These are phyloP conservation scores for Drosophila maculinotata DNA, from an alignment of 2,888 invertebrate species.

Conservation along the genomic window DNA sequence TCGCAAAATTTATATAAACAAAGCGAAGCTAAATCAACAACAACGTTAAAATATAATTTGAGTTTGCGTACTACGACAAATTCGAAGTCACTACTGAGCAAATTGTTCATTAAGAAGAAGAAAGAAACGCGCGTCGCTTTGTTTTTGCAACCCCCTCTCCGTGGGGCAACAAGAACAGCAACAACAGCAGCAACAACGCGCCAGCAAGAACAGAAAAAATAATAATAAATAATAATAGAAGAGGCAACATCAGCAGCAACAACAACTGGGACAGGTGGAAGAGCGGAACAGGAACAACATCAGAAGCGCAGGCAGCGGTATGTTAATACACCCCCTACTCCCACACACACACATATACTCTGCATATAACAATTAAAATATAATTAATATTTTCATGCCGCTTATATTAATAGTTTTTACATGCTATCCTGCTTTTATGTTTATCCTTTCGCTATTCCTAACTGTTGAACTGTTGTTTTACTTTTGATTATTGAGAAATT, in stretches of 20 bases:
- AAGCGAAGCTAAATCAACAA: constrained; percentile 27
- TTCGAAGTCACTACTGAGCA: constrained; percentile 19
- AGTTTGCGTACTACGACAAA: constrained; percentile 50
- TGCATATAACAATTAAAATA: constrained; percentile 7
- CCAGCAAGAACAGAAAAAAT: background rate
- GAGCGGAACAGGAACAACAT: constrained; percentile 34
- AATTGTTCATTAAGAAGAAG: constrained; percentile 25
- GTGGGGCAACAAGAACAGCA: constrained; percentile 20
- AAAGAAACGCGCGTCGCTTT: constrained; percentile 46
- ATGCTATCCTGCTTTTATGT: background rate
- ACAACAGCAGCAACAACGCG: background rate
- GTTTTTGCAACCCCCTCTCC: constrained; percentile 29
- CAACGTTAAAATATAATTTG: constrained; percentile 24
- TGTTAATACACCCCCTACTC: constrained; percentile 37
- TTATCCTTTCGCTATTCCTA: background rate
- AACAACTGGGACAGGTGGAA: constrained; percentile 1
- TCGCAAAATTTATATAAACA: constrained; percentile 36
- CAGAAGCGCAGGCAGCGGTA: constrained; percentile 75
- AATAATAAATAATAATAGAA: background rate
- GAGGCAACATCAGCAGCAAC: constrained; percentile 9
- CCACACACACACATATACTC: background rate
- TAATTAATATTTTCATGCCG: background rate
- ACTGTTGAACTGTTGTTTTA: constrained; percentile 3
- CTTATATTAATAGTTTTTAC: background rate
- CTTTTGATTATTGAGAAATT: background rate